Base-by-base conservation (phyloP, 2,797 vertebrate species). In the Dipus sagitta region DNA sequence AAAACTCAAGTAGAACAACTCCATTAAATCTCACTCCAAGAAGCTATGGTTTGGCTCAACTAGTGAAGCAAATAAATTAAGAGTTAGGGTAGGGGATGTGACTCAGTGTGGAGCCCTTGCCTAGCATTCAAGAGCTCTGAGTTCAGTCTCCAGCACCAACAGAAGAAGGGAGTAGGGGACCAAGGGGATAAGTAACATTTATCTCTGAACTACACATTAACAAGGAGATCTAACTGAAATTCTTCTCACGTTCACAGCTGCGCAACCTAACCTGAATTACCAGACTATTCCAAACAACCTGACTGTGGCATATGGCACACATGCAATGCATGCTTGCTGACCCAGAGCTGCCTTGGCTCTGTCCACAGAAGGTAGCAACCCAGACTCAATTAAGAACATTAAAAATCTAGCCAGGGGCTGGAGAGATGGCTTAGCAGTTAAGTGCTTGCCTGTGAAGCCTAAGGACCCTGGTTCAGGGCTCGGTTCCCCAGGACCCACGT, bases 11-110 rank as follows among this genome's bases (percentile, higher is more conserved):
- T 42, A 88, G 70, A 90, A 92, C 62, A 76, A 82, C 52, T 9
- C 90, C 62, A 60, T 88, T 81, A 90, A 93, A 81, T 85, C n/a
- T 90, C 47, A 93, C 17, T 85, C 70, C n/a, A 82, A 92, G 62
- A 90, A 82, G 54, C 20, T 9, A 12, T 1, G n/a, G 10, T 81
- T 68, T 85, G 72, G 81, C 47, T 90, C 42, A 93, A 74, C 13
- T 38, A 81, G 70, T 74, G 30, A 92, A 83, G 38, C 54, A 58
- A 58, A 58, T 58, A 81, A 90, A 85, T 18, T 47, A 78, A 62
- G 65, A 62, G 52, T 30, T 54, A 76, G 68, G 15, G n/a, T 12
- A 32, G 68, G 15, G n/a, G 30, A n/a, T 34, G 17, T 20, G 54
- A 12, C 54, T 58, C 54, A 17, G 54, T 14, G 54, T 58, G 54